A percentile compares a stretch with the other conserved stretches of the same genome.
These are phyloP conservation scores for Crocuta crocuta DNA, from an alignment of 2,113 vertebrate species.

Conservation along the genomic window DNA sequence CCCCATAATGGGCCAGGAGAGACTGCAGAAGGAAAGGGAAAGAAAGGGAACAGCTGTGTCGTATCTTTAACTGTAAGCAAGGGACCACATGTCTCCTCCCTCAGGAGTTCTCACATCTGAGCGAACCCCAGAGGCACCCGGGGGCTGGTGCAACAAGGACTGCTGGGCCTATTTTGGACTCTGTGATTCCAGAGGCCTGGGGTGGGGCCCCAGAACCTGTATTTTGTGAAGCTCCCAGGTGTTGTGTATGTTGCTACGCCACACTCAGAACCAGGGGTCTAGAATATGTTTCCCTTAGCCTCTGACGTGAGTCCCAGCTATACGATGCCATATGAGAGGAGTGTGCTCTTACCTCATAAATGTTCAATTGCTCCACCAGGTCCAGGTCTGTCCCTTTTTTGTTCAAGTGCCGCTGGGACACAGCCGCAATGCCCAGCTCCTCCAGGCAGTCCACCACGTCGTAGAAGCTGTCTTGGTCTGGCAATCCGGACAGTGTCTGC, in stretches of 20 bases:
- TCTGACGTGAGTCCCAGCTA: conserved; percentile 70
- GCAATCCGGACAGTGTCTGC: conserved; percentile 94
- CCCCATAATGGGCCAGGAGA: neutral
- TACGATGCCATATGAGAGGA: conserved; percentile 66
- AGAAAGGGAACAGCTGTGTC: neutral
- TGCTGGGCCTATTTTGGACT: neutral
- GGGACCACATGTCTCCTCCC: neutral
- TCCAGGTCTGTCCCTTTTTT: conserved; percentile 97
- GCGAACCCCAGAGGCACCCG: too few species aligned
- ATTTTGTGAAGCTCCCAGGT: neutral
- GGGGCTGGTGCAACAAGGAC: neutral
- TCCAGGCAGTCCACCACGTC: conserved; percentile 98
- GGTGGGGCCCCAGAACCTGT: neutral
- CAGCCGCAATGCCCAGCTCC: conserved; percentile 94
- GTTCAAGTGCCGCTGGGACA: conserved; percentile 94
- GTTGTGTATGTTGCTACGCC: accelerated
- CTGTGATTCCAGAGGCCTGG: neutral
- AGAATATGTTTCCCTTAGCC: neutral
- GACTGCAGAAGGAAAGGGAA: neutral
- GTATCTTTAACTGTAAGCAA: neutral
- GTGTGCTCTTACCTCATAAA: conserved; percentile 93
- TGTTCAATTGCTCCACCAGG: conserved; percentile 97
- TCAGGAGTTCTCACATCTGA: neutral
- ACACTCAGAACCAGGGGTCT: neutral
- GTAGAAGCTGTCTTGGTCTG: conserved; percentile 98